Percentiles rank a stretch among this genome's conserved stretches.
Evolutionary conservation across 2,797 vertebrate species (phyloP).

Genomic region (Pseudopleuronectes americanus): DNA sequence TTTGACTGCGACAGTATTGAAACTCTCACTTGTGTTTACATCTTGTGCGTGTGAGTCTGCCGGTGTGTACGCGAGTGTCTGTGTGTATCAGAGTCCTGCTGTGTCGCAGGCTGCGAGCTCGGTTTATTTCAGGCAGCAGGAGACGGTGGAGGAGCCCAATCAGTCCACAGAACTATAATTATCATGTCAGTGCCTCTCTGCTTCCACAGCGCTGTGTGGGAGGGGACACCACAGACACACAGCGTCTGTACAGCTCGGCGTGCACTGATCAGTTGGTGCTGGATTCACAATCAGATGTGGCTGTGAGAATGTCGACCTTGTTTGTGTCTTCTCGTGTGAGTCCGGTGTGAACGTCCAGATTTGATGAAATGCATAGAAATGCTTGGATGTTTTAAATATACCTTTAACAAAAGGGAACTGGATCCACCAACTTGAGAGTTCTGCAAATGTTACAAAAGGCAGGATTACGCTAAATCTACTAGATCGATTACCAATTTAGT

Average conservation of each 20-base stretch:
- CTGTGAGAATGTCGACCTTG: neutral
- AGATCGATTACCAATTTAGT: no score
- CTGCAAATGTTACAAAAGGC: no score
- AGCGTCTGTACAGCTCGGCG: slow-evolving; percentile 24
- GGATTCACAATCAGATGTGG: slow-evolving; percentile 23
- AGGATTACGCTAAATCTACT: no score
- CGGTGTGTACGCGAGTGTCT: slow-evolving; percentile 8
- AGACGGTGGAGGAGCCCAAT: slow-evolving; percentile 72
- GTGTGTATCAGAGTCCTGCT: slow-evolving; percentile 5
- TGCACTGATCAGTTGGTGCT: slow-evolving; percentile 20
- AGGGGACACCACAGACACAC: slow-evolving; percentile 59
- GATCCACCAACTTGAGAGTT: no score
- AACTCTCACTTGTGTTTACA: slow-evolving; percentile 18
- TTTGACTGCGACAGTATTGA: slow-evolving; percentile 9
- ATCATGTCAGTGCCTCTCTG: slow-evolving; percentile 75
- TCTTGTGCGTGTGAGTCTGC: neutral
- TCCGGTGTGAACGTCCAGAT: no score
- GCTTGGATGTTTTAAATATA: no score
- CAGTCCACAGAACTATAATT: slow-evolving; percentile 80
- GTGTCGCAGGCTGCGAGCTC: slow-evolving; percentile 43
- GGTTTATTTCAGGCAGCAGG: slow-evolving; percentile 76
- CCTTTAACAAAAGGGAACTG: no score
- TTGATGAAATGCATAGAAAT: no score
- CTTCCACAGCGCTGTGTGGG: slow-evolving; percentile 63
- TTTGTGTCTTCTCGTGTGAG: no score